Percentiles rank a stretch among this genome's conserved stretches.
Conservation (phyloP, 2,797 vertebrate genomes). For the Cryptoprocta ferox region DNA sequence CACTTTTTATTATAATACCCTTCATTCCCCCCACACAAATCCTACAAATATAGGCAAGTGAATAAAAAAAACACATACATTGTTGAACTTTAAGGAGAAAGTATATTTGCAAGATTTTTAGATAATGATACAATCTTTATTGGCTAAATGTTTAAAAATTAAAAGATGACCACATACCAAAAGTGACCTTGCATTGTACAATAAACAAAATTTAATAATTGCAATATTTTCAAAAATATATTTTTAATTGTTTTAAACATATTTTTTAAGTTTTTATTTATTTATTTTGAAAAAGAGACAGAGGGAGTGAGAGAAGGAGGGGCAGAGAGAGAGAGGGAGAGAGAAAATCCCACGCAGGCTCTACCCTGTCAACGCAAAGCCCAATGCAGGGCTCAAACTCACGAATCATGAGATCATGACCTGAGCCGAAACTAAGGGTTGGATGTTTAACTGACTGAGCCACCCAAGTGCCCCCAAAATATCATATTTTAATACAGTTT, state of each 20-base stretch:
- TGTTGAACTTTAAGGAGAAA: neutral
- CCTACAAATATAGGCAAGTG: neutral
- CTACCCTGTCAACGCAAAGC: too few relatives aligned
- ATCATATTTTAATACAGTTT: neutral
- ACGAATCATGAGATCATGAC: too few relatives aligned
- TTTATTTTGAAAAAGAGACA: too few relatives aligned
- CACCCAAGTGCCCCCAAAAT: too few relatives aligned
- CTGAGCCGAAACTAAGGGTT: too few relatives aligned
- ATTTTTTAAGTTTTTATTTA: too few relatives aligned
- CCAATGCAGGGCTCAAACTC: too few relatives aligned
- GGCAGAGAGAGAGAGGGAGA: too few relatives aligned
- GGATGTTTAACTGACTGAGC: too few relatives aligned
- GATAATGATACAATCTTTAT: neutral
- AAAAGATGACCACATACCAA: neutral
- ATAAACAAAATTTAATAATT: neutral
- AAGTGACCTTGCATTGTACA: neutral
- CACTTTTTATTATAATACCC: neutral
- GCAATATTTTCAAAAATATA: neutral
- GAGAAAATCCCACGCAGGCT: too few relatives aligned
- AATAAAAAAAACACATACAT: neutral
- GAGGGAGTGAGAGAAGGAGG: rapidly evolving
- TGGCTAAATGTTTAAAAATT: neutral
- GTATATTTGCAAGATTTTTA: neutral
- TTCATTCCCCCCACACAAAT: neutral
- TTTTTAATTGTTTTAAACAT: too few relatives aligned